A percentile compares a stretch with the other conserved stretches of the same genome.
These are phyloP conservation scores for Antrozous pallidus DNA, from an alignment of 2,797 vertebrate genomes.

Conservation along the genomic window DNA sequence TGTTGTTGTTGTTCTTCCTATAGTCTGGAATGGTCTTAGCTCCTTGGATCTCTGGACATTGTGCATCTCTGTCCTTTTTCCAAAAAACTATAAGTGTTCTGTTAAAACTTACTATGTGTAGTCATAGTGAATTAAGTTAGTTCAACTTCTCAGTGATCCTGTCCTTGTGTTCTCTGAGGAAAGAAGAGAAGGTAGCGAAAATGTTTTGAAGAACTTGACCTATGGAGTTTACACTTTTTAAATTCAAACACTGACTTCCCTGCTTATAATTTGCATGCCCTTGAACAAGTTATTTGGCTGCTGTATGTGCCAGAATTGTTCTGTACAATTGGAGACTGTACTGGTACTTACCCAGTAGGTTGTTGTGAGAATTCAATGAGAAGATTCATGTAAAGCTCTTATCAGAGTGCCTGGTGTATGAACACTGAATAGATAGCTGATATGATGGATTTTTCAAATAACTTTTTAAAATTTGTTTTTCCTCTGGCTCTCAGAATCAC, in stretches of 20 bases:
- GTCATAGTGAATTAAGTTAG: conserved; percentile 4
- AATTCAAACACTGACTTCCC: not conserved
- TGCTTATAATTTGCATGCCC: not conserved
- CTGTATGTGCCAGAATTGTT: not conserved
- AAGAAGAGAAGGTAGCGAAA: not conserved
- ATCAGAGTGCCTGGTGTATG: not conserved
- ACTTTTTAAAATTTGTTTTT: not conserved
- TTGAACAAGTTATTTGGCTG: not conserved
- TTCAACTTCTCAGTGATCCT: not conserved
- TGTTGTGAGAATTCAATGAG: not conserved
- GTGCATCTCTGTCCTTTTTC: not conserved
- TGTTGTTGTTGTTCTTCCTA: not conserved
- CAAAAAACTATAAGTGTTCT: not conserved
- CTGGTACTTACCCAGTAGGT: not conserved
- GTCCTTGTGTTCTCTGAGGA: not conserved
- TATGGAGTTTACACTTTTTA: not conserved
- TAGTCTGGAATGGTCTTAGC: not conserved
- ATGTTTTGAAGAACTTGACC: conserved; percentile 9
- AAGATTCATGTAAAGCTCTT: not conserved
- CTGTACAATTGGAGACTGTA: not conserved
- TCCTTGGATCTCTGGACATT: not conserved
- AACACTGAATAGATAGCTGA: not conserved
- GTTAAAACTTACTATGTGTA: not conserved
- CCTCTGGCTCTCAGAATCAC: not conserved
- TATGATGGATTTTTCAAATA: not conserved